Base-by-base conservation (phyloP, 2,888 invertebrate species). In the Athetis lepigone region DNA sequence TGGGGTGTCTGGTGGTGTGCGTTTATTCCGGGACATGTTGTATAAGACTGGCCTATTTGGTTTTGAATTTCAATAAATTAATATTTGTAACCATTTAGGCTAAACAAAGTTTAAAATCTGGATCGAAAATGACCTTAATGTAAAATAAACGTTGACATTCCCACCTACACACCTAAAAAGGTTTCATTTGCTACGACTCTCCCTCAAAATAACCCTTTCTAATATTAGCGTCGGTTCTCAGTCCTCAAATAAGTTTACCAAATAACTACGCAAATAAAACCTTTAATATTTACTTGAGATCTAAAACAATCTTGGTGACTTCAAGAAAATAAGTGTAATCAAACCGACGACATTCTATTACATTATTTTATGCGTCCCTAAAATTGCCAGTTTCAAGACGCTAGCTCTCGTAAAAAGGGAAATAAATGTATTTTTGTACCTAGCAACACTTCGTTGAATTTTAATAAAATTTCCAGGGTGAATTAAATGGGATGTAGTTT, bases 351-450 rank as follows among this genome's bases (percentile, higher is more conserved):
- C 71, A 65, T 73, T 70, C 74, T 73, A 75, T 78, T 68, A 71
- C 62, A 72, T 79, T 74, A 79, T 78, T 85, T 85, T 81, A 83
- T 80, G 74, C 43, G 70, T 56, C 77, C 70, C 75, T 81, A 79
- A 82, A 85, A 84, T n/a, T 80, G 80, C 75, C 72, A 70, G 77
- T 79, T 81, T 81, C 72, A 73, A 80, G 79, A 78, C 80, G 77
- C 68, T 75, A 55, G 76, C 66, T 68, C 70, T 82, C 82, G 81
- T 85, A 85, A 85, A 85, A 77, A 74, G 50, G 62, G 63, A 75
- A 76, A 81, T 75, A 65, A 80, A 84, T 75, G 75, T 74, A 70
- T 71, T 70, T 65, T 59, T 62, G 71, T 63, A 56, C 52, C 37
- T 37, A 60, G 47, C 40, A 23, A 59, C 67, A 70, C 40, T 70